phyloP scores from a whole-genome alignment of 2,797 vertebrate species.

The Microcaecilia unicolor region DNA sequence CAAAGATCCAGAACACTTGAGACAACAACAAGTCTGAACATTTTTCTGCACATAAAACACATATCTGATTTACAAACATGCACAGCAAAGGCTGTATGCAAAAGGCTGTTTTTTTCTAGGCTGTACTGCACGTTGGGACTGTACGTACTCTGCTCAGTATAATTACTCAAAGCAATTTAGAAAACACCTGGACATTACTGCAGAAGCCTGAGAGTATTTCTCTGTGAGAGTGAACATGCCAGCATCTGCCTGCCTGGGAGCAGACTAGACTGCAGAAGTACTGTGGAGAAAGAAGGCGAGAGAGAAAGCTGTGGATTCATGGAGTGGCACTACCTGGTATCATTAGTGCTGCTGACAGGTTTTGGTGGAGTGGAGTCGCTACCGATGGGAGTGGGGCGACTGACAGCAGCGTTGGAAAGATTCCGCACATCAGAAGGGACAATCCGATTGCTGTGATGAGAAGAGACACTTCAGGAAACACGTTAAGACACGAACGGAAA shows the following conservation, averaged over 20 bases:
- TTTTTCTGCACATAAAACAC: no score
- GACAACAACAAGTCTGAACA: no score
- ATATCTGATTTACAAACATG: no score
- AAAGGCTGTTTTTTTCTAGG: no score
- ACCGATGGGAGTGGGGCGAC: conserved; percentile 65
- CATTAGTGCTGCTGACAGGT: conserved; percentile 76
- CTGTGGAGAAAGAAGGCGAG: neutral
- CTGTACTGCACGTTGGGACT: no score
- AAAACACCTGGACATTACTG: neutral
- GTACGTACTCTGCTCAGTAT: no score
- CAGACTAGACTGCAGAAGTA: neutral
- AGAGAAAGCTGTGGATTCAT: neutral
- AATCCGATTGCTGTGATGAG: conserved; percentile 81
- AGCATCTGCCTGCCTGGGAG: no score
- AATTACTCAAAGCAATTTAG: no score
- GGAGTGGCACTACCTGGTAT: conserved; percentile 78
- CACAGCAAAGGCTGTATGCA: no score
- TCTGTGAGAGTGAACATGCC: no score
- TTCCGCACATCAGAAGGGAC: conserved; percentile 82
- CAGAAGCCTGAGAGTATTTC: neutral
- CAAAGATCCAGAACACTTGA: no score
- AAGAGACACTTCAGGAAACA: conserved; percentile 58
- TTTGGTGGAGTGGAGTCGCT: conserved; percentile 74
- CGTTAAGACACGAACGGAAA: conserved; percentile 23
- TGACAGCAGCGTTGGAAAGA: conserved; percentile 68